phyloP scores from a whole-genome alignment of 2,113 vertebrate genomes.

The Corythornis madagascariensis region DNA sequence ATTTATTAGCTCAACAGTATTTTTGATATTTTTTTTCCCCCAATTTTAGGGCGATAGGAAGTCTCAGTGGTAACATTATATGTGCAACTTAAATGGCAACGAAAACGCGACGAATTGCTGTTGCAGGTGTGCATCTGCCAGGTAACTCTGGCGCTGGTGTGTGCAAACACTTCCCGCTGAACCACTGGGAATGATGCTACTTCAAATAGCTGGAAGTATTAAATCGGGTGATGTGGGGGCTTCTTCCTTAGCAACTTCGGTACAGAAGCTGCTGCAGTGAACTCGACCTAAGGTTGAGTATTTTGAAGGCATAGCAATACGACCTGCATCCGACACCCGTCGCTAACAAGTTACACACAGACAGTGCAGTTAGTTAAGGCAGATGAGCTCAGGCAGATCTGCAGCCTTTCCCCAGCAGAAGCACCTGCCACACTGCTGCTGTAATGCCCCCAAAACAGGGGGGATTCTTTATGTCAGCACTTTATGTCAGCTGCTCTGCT shows the following conservation, averaged over 20 bases:
- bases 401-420: background rate
- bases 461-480: background rate
- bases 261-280: background rate
- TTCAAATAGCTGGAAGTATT: rapidly evolving
- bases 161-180: background rate
- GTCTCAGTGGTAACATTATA: background rate
- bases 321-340: rapidly evolving
- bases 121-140: background rate
- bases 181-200: rapidly evolving
- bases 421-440: background rate
- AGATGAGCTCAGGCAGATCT: background rate
- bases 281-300: rapidly evolving
- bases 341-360: no score
- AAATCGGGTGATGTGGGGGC: background rate
- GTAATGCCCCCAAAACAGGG: background rate
- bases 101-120: background rate
- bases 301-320: background rate
- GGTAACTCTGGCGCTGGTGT: rapidly evolving
- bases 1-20: background rate
- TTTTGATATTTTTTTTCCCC: background rate
- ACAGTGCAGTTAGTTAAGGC: background rate
- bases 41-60: background rate
- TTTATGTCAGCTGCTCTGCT: background rate
- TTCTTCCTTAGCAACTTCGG: background rate
- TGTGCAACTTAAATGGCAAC: background rate